Percentiles rank a stretch among this genome's conserved stretches.
Conservation (phyloP, 2,888 invertebrate genomes). For the Ypsolopha scabrella region DNA sequence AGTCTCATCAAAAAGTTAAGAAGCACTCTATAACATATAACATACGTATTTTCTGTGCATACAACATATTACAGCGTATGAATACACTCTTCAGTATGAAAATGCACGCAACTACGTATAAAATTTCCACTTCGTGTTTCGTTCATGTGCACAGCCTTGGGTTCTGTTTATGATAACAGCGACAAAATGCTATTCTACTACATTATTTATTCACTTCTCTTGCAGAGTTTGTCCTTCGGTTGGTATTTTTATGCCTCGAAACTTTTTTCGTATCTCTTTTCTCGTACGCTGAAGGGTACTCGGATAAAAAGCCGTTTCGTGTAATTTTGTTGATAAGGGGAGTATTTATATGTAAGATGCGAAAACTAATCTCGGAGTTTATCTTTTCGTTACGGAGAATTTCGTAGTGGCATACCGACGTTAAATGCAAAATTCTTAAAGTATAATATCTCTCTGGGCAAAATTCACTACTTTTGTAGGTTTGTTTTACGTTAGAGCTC, state of each 20-base stretch:
- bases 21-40: too few relatives aligned
- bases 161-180: not conserved
- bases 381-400: too few relatives aligned
- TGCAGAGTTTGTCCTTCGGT: constrained; percentile 1
- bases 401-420: too few relatives aligned
- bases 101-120: not conserved
- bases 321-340: not conserved
- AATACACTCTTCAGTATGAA: not conserved
- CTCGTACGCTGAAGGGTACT: constrained; percentile 19
- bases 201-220: not conserved
- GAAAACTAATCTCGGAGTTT: too few relatives aligned
- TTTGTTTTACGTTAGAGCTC: too few relatives aligned
- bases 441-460: too few relatives aligned
- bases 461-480: too few relatives aligned
- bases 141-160: not conserved
- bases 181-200: not conserved
- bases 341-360: too few relatives aligned
- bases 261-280: constrained; percentile 6
- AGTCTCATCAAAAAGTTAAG: too few relatives aligned
- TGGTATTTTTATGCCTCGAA: not conserved
- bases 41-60: too few relatives aligned
- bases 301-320: not conserved
- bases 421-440: too few relatives aligned
- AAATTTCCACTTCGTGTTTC: not conserved
- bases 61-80: too few relatives aligned